phyloP scores from a whole-genome alignment of 2,888 invertebrate genomes.

The Ophion ventricosus region DNA sequence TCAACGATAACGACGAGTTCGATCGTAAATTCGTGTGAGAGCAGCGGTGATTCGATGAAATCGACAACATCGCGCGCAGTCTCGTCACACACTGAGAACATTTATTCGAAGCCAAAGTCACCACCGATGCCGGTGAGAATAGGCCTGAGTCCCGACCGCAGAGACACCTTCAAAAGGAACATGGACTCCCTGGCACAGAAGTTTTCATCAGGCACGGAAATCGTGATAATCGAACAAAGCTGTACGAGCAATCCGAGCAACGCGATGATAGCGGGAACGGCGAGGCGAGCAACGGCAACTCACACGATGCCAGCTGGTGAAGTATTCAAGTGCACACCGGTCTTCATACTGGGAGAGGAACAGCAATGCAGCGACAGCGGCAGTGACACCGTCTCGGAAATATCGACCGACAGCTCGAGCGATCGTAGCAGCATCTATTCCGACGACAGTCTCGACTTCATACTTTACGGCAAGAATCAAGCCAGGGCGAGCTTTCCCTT shows the following conservation, averaged over 20 bases:
- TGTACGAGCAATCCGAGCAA: conserved; percentile 1
- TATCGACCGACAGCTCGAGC: conserved; percentile 84
- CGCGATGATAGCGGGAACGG: conserved; percentile 51
- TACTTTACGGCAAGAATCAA: conserved; percentile 81
- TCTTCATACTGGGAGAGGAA: conserved; percentile 82
- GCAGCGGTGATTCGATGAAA: conserved; percentile 60
- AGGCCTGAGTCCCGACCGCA: conserved; percentile 81
- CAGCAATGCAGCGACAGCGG: conserved; percentile 82
- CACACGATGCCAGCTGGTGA: conserved; percentile 83
- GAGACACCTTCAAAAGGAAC: conserved; percentile 82
- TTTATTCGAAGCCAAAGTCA: conserved; percentile 71
- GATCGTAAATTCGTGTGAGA: conserved; percentile 48
- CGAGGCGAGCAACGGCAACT: conserved; percentile 80
- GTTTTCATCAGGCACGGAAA: conserved; percentile 79
- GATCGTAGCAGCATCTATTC: conserved; percentile 84
- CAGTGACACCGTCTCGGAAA: conserved; percentile 84
- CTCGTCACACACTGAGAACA: conserved; percentile 74
- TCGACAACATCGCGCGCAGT: conserved; percentile 32
- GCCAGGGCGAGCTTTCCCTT: conserved; percentile 81
- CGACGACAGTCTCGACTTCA: conserved; percentile 83
- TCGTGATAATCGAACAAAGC: conserved; percentile 77
- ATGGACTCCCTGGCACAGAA: conserved; percentile 83
- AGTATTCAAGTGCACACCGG: conserved; percentile 82
- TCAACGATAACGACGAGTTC: conserved; percentile 53
- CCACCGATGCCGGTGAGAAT: conserved; percentile 74